These are phyloP conservation scores for Abrostola triplasia DNA, from an alignment of 2,888 invertebrate genomes.

Conservation along the genomic window DNA sequence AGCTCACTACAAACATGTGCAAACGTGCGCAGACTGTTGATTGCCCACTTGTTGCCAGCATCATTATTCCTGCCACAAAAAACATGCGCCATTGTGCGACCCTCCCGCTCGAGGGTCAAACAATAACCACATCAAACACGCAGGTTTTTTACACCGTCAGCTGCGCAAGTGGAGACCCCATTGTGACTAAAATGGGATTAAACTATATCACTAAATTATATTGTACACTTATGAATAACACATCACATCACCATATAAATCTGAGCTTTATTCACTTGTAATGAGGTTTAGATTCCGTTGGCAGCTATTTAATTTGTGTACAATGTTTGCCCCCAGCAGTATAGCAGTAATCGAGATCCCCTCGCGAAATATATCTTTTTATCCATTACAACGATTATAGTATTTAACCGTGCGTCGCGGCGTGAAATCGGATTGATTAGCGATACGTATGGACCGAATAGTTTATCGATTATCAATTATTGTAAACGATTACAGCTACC, in stretches of 20 bases:
- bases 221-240: conserved; percentile 44
- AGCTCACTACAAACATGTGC: conserved; percentile 53
- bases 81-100: conserved; percentile 42
- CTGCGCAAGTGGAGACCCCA: conserved; percentile 80
- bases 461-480: conserved; percentile 69
- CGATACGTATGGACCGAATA: conserved; percentile 71
- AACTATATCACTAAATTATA: conserved; percentile 65
- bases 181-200: conserved; percentile 79
- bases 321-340: conserved; percentile 43
- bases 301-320: conserved; percentile 60
- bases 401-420: conserved; percentile 72
- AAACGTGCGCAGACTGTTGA: conserved; percentile 58
- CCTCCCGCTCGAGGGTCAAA: conserved; percentile 37
- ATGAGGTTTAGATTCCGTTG: conserved; percentile 43
- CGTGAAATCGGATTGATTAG: conserved; percentile 83
- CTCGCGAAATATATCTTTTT: conserved; percentile 73
- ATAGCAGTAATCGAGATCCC: conserved; percentile 57
- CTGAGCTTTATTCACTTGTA: conserved; percentile 29
- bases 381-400: conserved; percentile 79
- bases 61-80: conserved; percentile 55
- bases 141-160: conserved; percentile 80
- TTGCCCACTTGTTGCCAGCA: conserved; percentile 56
- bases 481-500: conserved; percentile 70
- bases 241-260: conserved; percentile 7
- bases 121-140: conserved; percentile 54